A percentile compares a stretch with the other conserved stretches of the same genome.
Evolutionary conservation across 2,113 vertebrate species (phyloP).

Genomic region (Onychostoma macrolepis): DNA sequence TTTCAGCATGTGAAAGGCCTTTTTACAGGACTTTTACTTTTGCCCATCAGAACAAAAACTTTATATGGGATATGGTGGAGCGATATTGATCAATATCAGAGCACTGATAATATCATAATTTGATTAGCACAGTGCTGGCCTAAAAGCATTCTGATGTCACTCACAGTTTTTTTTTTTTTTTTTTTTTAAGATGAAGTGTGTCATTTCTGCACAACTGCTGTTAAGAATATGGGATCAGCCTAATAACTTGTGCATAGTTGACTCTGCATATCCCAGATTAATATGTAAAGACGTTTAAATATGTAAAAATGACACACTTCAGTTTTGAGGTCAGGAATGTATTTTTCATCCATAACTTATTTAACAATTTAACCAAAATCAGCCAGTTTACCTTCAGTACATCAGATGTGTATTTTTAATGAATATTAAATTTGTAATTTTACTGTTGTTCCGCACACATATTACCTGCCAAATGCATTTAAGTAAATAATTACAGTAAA

Average conservation of each 20-base stretch:
- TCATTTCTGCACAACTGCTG: not conserved
- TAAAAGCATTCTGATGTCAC: constrained; percentile 52
- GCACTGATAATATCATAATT: constrained; percentile 39
- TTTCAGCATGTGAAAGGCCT: constrained; percentile 2
- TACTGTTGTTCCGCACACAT: too few relatives aligned
- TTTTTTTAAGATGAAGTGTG: not conserved
- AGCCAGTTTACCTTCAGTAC: not conserved
- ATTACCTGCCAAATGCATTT: too few relatives aligned
- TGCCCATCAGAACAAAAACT: not conserved
- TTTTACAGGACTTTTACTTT: not conserved
- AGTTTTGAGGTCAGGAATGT: not conserved
- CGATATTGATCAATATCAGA: constrained; percentile 13
- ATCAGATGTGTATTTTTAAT: too few relatives aligned
- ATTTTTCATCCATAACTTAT: not conserved
- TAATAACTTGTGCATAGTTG: not conserved
- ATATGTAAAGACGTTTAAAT: too few relatives aligned
- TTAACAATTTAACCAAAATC: not conserved
- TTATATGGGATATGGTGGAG: not conserved
- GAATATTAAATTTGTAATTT: too few relatives aligned
- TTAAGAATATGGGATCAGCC: too few relatives aligned
- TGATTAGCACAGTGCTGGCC: constrained; percentile 51
- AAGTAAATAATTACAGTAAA: too few relatives aligned
- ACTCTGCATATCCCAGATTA: not conserved
- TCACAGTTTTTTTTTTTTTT: not conserved
- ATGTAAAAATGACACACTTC: not conserved